Conservation (phyloP, 2,797 vertebrate species). For the Falco columbarius region DNA sequence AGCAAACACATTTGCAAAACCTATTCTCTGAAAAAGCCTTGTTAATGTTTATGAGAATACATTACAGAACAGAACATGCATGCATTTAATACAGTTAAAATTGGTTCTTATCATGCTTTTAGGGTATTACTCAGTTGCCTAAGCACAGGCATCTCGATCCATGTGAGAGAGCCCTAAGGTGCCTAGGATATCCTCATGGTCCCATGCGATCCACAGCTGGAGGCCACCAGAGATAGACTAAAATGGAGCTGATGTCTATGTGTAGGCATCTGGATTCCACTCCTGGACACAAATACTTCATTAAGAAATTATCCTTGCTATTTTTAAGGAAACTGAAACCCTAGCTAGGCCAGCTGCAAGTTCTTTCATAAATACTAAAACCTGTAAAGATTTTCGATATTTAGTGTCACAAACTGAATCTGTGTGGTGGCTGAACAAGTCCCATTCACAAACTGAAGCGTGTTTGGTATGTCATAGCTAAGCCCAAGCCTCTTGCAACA, state of each 20-base stretch:
- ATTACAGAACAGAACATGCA: background rate
- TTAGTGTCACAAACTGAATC: background rate
- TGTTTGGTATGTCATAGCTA: background rate
- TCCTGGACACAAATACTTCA: background rate
- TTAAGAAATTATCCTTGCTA: background rate
- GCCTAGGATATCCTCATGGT: fast-evolving
- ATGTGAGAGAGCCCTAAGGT: background rate
- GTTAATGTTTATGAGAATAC: background rate
- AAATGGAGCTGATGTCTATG: fast-evolving
- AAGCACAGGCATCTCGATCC: background rate
- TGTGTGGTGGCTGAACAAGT: background rate
- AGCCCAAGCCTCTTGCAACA: background rate
- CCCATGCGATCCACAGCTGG: background rate
- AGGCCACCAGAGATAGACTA: background rate
- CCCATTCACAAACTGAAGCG: background rate
- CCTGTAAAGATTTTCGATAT: background rate
- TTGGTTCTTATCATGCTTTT: background rate
- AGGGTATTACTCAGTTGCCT: background rate
- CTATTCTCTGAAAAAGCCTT: background rate
- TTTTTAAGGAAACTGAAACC: background rate
- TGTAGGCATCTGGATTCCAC: background rate
- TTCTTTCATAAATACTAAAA: background rate
- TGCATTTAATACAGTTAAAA: background rate
- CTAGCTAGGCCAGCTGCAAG: background rate
- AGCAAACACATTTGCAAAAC: background rate